Base-by-base conservation (phyloP, 2,888 invertebrate species). In the Rhynchonema sp. region DNA sequence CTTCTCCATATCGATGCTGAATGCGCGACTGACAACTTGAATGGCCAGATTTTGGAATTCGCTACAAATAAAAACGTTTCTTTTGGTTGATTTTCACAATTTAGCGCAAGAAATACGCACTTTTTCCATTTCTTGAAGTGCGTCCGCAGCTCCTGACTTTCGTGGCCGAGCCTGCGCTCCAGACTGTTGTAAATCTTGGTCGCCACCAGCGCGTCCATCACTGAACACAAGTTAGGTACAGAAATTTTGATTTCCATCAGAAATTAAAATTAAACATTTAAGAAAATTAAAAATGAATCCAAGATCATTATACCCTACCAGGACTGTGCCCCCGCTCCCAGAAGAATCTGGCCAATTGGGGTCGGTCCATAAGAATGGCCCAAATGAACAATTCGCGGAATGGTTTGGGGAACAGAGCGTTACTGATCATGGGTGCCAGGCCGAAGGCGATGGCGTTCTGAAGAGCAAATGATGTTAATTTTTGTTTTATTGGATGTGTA, bases 311-410 rank as follows among this genome's bases (percentile, higher is more conserved):
- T n/a, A n/a, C n/a, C n/a, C n/a, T n/a, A n/a, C n/a, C n/a, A n/a
- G 74, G 71, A 38, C 73, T 74, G 20, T 73, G 71, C 2, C 72
- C 71, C 61, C 73, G 65, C 63, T 73, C 72, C 74, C 75, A 74
- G 61, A 73, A 70, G 61, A 73, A 72, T 57, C 68, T 66, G n/a
- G 75, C 75, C 65, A 75, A 61, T 49, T 68, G 65, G 55, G 64
- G 64, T 55, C 66, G 65, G 27, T 65, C 54, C 59, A 64, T 64
- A 23, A 69, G 52, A n/a, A 67, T 61, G 22, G 68, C 64, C 69
- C 69, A 69, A 38, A 68, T 60, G 57, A 69, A 65, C 52, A 69
- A 61, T 59, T 69, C 68, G 46, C 62, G 59, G 52, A 66, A 68
- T 25, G 69, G 67, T 29, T 57, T 25, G 38, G 23, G 56, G 28